Conservation (phyloP, 2,113 vertebrate species). For the Rhegmatorhina hoffmannsi region DNA sequence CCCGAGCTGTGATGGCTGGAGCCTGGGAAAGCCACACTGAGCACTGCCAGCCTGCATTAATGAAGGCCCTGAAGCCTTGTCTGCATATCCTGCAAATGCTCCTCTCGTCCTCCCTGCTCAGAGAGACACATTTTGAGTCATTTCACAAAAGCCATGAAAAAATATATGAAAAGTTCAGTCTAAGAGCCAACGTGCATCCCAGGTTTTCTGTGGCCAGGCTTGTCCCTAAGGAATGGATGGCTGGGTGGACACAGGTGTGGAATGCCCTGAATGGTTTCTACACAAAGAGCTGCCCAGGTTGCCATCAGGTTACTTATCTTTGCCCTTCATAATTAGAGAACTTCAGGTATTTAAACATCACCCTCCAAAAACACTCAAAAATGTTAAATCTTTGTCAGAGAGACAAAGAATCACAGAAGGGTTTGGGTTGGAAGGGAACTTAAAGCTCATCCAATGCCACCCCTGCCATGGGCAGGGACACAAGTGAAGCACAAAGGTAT, state of each 20-base stretch:
- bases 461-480: not conserved
- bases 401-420: not conserved
- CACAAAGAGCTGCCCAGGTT: not conserved
- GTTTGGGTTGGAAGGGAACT: fast-evolving
- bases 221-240: not conserved
- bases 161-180: not conserved
- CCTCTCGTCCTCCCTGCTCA: not conserved
- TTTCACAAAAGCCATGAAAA: not conserved
- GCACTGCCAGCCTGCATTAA: too few species aligned
- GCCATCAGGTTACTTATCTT: not conserved
- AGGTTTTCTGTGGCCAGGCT: not conserved
- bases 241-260: fast-evolving
- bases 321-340: not conserved
- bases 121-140: fast-evolving
- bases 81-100: not conserved
- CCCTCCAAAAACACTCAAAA: not conserved
- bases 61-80: not conserved
- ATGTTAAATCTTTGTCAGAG: not conserved
- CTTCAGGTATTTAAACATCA: not conserved
- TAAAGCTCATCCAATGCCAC: not conserved
- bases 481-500: not conserved
- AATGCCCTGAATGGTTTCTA: not conserved
- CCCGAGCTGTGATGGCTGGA: not conserved
- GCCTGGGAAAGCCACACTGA: not conserved
- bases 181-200: not conserved